phyloP scores from a whole-genome alignment of 92 coral and sea anemone species.

The Actinernus sp. region DNA sequence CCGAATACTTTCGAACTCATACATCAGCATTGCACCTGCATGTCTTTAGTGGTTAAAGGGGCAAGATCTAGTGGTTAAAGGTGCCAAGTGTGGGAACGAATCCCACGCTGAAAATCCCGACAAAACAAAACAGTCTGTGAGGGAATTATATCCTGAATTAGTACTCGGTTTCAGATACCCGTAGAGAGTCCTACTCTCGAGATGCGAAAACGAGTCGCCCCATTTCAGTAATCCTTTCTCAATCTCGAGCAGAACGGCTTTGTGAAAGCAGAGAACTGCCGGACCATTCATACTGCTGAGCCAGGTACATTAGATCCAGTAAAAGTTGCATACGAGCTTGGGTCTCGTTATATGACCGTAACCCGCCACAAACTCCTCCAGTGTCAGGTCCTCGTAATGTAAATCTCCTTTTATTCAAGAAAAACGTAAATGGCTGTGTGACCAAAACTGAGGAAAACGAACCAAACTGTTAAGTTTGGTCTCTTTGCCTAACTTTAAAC shows the following conservation, averaged over 20 bases:
- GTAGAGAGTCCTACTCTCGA: conserved; percentile 23
- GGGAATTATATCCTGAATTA: no score
- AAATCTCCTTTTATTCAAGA: background rate
- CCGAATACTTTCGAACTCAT: conserved; percentile 1
- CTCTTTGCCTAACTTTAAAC: no score
- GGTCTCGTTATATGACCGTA: conserved; percentile 5
- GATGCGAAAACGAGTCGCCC: conserved; percentile 22
- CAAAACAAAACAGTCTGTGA: no score
- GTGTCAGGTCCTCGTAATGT: background rate
- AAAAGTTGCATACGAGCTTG: background rate
- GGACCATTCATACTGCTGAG: conserved; percentile 19
- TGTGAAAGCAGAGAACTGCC: no score
- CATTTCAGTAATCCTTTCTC: conserved; percentile 6
- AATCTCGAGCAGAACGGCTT: conserved; percentile 12
- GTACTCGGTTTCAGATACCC: background rate
- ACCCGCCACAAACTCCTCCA: background rate
- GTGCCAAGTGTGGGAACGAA: no score
- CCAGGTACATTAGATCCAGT: conserved; percentile 2
- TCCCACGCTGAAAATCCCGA: no score
- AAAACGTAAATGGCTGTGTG: conserved; percentile 15
- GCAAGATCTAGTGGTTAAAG: no score
- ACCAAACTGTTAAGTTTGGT: background rate
- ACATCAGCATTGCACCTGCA: conserved; percentile 8
- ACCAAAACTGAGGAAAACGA: no score
- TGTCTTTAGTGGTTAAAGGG: background rate